Conservation (phyloP, 2,113 vertebrate species). For the Gallinago jamesoni region DNA sequence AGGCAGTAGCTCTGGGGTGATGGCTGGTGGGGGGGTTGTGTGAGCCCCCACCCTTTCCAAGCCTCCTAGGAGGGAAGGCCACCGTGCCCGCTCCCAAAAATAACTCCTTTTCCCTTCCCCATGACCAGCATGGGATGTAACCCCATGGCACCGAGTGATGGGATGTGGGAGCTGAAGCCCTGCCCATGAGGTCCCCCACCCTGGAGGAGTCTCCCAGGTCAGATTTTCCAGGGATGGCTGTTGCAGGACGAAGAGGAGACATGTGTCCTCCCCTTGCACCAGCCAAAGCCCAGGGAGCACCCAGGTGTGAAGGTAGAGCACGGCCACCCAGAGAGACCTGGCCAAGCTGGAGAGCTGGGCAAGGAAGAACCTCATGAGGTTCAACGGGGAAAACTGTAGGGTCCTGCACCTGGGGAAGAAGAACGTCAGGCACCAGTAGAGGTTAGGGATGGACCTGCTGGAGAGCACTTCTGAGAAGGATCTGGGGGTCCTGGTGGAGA, state of each 20-base stretch:
- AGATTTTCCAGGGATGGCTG: not conserved
- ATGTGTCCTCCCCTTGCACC: fast-evolving
- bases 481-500: too few species aligned
- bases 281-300: not conserved
- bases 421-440: too few species aligned
- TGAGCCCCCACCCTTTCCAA: not conserved
- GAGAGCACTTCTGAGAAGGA: too few species aligned
- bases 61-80: not conserved
- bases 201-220: fast-evolving
- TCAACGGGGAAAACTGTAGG: too few species aligned
- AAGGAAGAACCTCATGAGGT: too few species aligned
- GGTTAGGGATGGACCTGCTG: too few species aligned
- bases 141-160: fast-evolving
- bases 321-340: too few species aligned
- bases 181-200: not conserved
- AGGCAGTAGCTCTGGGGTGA: fast-evolving
- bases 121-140: fast-evolving
- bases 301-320: fast-evolving
- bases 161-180: not conserved
- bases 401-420: too few species aligned
- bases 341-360: too few species aligned
- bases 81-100: fast-evolving
- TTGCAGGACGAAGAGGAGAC: fast-evolving
- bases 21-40: fast-evolving
- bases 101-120: not conserved